Evolutionary conservation across 2,888 invertebrate species (phyloP).

Genomic region (Macaria notata): DNA sequence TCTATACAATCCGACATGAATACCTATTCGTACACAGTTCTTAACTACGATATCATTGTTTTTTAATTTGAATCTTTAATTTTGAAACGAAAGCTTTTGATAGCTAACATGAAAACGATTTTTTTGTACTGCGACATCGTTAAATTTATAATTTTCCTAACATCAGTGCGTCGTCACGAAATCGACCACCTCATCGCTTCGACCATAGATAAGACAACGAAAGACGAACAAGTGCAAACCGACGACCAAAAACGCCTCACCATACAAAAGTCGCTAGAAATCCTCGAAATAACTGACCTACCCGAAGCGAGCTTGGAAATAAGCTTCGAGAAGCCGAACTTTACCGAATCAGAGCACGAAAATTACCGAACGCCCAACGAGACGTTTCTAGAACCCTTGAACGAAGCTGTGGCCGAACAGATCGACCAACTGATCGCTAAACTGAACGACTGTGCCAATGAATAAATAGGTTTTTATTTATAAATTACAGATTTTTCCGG

Average conservation of each 20-base stretch:
- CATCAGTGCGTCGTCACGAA: slow-evolving; percentile 41
- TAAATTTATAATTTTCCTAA: neutral
- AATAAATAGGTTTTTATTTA: slow-evolving; percentile 50
- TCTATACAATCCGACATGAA: too few species aligned
- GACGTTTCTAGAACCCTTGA: slow-evolving; percentile 62
- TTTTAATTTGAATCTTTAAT: too few species aligned
- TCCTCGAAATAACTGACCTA: slow-evolving; percentile 59
- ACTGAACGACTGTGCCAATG: slow-evolving; percentile 58
- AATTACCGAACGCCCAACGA: slow-evolving; percentile 67
- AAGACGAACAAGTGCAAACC: slow-evolving; percentile 56
- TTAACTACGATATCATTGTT: too few species aligned
- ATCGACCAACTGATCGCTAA: slow-evolving; percentile 71
- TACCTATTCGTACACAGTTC: too few species aligned
- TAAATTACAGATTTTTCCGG: neutral
- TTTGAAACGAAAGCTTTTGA: too few species aligned
- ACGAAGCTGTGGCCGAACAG: slow-evolving; percentile 64
- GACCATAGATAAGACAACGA: slow-evolving; percentile 44
- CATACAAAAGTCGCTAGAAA: slow-evolving; percentile 60
- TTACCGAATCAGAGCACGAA: slow-evolving; percentile 61
- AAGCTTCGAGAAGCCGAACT: slow-evolving; percentile 61
- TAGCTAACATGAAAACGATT: too few species aligned
- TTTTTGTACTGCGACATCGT: too few species aligned
- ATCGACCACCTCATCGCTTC: slow-evolving; percentile 32
- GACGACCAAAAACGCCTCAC: slow-evolving; percentile 43
- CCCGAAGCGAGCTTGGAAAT: slow-evolving; percentile 53